Base-by-base conservation (phyloP, 92 coral and sea anemone genomes). In the Palythoa caribaeorum region DNA sequence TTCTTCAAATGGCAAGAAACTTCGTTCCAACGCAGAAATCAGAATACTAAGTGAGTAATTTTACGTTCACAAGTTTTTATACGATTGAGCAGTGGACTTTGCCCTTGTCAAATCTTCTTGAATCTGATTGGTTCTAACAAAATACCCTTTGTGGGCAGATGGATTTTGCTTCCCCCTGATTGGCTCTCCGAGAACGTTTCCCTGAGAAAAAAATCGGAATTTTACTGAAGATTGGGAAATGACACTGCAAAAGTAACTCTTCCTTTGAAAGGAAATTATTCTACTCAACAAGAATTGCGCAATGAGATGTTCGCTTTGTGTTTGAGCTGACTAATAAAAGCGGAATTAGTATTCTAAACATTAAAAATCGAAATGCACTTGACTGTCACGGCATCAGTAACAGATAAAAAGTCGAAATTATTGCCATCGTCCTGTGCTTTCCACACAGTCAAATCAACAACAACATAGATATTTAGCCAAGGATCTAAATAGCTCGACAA, bases 161-260 rank as follows among this genome's bases (percentile, higher is more conserved):
- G 10, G 51, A 9, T 79, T 20, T 9, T 65, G 5, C 86, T 81
- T 16, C 35, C 19, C 37, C 47, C 60, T 81, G 76, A 81, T 81
- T 81, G 86, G 86, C 52, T 50, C 13, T n/a, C 8, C 5, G 38
- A 80, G 55, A 63, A 80, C 19, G 55, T 81, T 66, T 81, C 86
- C 86, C 86, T 81, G 76, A 81, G 86, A 53, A 19, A 8, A 13
- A n/a, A 68, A 19, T 71, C 36, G 86, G 86, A 81, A 81, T 81
- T 40, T 66, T 66, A 66, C 75, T 66, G 71, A 38, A 16, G 16
- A 35, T 71, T 53, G 76, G 76, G 60, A 81, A 81, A 81, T 54
- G 83, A 54, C 83, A 35, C 1, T 15, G 65, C 69, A 28, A 52
- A 76, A 21, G 17, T 10, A 12, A 28, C 6, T 9, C 15, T 38